Evolutionary conservation across 2,888 invertebrate species (phyloP).

Genomic region (Hylaea fasciaria): DNA sequence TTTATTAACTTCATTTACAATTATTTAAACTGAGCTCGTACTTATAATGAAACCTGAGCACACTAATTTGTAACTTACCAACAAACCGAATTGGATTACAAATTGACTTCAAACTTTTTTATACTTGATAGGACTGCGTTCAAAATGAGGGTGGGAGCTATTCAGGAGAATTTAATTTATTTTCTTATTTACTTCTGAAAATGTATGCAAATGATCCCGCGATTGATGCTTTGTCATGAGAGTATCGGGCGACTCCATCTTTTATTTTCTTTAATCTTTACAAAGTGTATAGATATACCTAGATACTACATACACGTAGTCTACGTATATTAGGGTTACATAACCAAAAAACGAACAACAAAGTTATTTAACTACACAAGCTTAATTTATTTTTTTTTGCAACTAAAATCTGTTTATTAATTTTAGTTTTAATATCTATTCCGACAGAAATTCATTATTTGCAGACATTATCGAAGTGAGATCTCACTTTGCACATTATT

Average conservation of each 20-base stretch:
- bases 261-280: constrained; percentile 12
- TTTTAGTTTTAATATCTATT: too few relatives aligned
- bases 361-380: too few relatives aligned
- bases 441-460: too few relatives aligned
- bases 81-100: constrained; percentile 16
- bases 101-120: constrained; percentile 17
- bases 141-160: constrained; percentile 10
- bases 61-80: constrained; percentile 1
- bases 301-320: too few relatives aligned
- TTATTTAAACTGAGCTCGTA: too few relatives aligned
- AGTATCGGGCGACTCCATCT: constrained; percentile 45
- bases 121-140: background rate
- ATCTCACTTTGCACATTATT: too few relatives aligned
- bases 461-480: too few relatives aligned
- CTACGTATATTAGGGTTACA: background rate
- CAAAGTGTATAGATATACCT: constrained; percentile 22
- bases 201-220: constrained; percentile 57
- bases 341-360: too few relatives aligned
- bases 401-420: too few relatives aligned
- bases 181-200: constrained; percentile 59
- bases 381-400: too few relatives aligned
- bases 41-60: background rate
- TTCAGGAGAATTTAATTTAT: constrained; percentile 34
- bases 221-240: constrained; percentile 51
- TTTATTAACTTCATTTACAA: too few relatives aligned